Evolutionary conservation across 2,113 vertebrate species (phyloP), one percentile per base, ranked within the genome.

Genomic region (Prochilodus magdalenae): DNA sequence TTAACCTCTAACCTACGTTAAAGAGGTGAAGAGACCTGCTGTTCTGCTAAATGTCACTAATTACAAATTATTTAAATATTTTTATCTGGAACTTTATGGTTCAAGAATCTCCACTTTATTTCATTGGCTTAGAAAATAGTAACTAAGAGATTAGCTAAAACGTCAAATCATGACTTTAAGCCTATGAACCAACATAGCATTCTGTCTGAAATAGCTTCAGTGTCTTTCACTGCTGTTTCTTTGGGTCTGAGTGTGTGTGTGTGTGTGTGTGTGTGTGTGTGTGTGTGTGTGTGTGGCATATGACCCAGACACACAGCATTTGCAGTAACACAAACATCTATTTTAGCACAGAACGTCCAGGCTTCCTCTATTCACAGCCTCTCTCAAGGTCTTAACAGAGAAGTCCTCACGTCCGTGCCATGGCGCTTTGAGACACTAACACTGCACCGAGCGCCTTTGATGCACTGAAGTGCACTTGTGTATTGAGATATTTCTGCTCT

Each of bases 291-390:
- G 53, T 83, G 76, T 63, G 71, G 70, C 73, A 51, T 79, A 40
- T 57, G 69, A 74, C 20, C 36, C 47, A 65, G 73, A 44, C 66
- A 75, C 49, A 80, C 30, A 15, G 77, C 40, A 59, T 72, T 30
- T 57, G 60, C 66, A 20, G n/a, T 36, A 73, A 71, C 71, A 71
- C 72, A 79, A 79, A 81, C 29, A 63, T 36, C 77, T 27, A 71
- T 57, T 70, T 69, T 51, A 63, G 66, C 33, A 80, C 84, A 72
- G 33, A 70, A 29, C n/a, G 63, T 81, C 75, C 74, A 84, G 10
- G 29, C 51, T 70, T 57, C 65, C 67, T 65, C 66, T 81, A 51
- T 83, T 79, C 44, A 73, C 66, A 16, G 11, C n/a, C 27, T 33
- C n/a, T 69, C 13, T 87, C 65, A 78, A 83, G 59, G 73, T 71